Conservation (phyloP, 2,888 invertebrate species). For the Epinotia ramella region DNA sequence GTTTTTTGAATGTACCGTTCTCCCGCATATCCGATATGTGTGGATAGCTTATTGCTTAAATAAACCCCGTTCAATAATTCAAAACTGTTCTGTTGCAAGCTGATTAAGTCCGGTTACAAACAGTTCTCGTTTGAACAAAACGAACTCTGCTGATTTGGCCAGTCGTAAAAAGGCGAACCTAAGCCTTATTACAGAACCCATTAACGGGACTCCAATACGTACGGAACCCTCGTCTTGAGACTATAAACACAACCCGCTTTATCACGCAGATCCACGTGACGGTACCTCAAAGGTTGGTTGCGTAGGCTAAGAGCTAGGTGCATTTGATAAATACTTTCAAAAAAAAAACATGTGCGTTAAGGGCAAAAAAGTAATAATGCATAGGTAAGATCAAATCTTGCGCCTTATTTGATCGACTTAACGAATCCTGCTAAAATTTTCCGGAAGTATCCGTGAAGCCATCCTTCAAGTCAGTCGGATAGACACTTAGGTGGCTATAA, state of each 20-base stretch:
- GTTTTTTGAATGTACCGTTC: not conserved
- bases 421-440: too few relatives aligned
- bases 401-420: too few relatives aligned
- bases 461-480: too few relatives aligned
- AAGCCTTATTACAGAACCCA: slow-evolving; percentile 43
- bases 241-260: slow-evolving; percentile 44
- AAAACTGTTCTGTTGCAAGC: not conserved
- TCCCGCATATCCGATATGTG: not conserved
- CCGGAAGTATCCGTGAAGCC: too few relatives aligned
- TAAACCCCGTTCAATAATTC: not conserved
- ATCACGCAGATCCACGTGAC: slow-evolving; percentile 41
- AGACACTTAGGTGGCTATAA: too few relatives aligned
- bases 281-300: slow-evolving; percentile 36
- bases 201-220: slow-evolving; percentile 42
- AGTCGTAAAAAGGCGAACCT: slow-evolving; percentile 41
- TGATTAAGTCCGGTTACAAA: slow-evolving; percentile 4
- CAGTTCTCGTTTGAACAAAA: slow-evolving; percentile 37
- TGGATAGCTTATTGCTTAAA: not conserved
- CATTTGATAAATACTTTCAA: not conserved
- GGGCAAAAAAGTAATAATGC: too few relatives aligned
- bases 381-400: too few relatives aligned
- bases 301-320: slow-evolving; percentile 21
- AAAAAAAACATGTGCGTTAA: too few relatives aligned
- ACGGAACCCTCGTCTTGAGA: slow-evolving; percentile 41
- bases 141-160: slow-evolving; percentile 17